phyloP scores from a whole-genome alignment of 37 sponge, comb jelly and placozoan genomes.

The Aphrocallistes beatrix region DNA sequence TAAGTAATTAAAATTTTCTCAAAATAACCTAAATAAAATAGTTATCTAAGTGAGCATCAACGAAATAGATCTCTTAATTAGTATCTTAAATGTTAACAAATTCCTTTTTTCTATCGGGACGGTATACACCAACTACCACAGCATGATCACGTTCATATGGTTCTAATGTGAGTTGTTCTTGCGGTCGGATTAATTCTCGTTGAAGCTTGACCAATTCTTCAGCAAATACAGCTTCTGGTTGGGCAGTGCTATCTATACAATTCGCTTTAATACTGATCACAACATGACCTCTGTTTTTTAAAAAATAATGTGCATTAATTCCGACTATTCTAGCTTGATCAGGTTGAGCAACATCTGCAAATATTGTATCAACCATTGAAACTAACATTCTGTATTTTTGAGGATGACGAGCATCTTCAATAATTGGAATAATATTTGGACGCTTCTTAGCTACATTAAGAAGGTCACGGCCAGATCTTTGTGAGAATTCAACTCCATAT shows the following conservation, averaged over 20 bases:
- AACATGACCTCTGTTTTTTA: slow-evolving; percentile 92
- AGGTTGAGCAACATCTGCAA: slow-evolving; percentile 98
- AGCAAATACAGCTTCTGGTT: slow-evolving; percentile 94
- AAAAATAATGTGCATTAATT: slow-evolving; percentile 82
- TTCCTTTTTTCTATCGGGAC: slow-evolving; percentile 28
- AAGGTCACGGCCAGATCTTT: slow-evolving; percentile 90
- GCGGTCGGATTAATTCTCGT: slow-evolving; percentile 87
- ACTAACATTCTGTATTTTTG: slow-evolving; percentile 97
- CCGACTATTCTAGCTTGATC: slow-evolving; percentile 95
- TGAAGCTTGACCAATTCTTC: slow-evolving; percentile 87
- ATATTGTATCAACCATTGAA: slow-evolving; percentile 94
- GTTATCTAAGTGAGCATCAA: no score
- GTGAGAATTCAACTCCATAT: slow-evolving; percentile 98
- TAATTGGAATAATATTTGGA: slow-evolving; percentile 93
- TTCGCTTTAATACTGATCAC: slow-evolving; percentile 99
- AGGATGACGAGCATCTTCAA: slow-evolving; percentile 96
- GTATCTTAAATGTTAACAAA: no score
- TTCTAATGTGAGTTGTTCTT: slow-evolving; percentile 91
- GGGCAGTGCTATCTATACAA: slow-evolving; percentile 95
- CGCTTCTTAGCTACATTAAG: slow-evolving; percentile 98
- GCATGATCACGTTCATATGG: slow-evolving; percentile 98
- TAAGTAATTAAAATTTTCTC: no score
- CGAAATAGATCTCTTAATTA: no score
- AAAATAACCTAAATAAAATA: no score
- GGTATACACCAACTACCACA: slow-evolving; percentile 89